These are phyloP conservation scores for Erythrocercus mccallii DNA, from an alignment of 2,113 vertebrate genomes.

Conservation along the genomic window DNA sequence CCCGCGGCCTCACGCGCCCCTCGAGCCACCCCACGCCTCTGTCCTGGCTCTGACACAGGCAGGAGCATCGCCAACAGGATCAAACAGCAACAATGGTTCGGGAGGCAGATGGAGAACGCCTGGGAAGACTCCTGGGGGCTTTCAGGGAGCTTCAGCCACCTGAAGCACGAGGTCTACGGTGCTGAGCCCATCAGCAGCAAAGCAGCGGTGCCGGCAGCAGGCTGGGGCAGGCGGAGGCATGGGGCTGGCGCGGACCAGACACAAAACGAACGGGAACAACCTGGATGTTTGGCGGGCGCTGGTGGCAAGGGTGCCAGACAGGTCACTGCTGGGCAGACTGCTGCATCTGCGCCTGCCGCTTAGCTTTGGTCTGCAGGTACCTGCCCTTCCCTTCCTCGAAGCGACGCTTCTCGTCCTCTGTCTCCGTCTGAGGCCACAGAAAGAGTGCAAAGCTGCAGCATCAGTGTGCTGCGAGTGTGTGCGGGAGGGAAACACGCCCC, in stretches of 20 bases:
- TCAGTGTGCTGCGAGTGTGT: fast-evolving
- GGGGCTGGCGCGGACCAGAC: not conserved
- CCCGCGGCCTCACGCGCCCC: not conserved
- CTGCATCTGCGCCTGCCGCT: conserved; percentile 77
- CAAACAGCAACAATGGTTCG: fast-evolving
- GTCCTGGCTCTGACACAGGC: fast-evolving
- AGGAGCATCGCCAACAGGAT: fast-evolving
- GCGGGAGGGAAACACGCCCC: fast-evolving
- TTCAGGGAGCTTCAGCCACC: not conserved
- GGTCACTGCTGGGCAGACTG: conserved; percentile 66
- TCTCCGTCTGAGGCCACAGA: conserved; percentile 75
- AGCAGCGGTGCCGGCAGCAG: not conserved
- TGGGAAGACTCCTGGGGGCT: not conserved
- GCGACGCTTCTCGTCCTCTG: conserved; percentile 87
- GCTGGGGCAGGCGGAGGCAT: not conserved
- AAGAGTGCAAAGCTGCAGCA: fast-evolving
- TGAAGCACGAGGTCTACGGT: not conserved
- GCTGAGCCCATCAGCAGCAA: not conserved
- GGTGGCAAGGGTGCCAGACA: not conserved
- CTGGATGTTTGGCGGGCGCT: not conserved
- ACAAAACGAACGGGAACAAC: conserved; percentile 23
- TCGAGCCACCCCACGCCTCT: not conserved
- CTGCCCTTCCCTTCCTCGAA: conserved; percentile 89
- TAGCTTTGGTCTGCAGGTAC: conserved; percentile 91
- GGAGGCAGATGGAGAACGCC: not conserved